Evolutionary conservation across 2,113 vertebrate genomes (phyloP).

Genomic region (Halichoeres trimaculatus): DNA sequence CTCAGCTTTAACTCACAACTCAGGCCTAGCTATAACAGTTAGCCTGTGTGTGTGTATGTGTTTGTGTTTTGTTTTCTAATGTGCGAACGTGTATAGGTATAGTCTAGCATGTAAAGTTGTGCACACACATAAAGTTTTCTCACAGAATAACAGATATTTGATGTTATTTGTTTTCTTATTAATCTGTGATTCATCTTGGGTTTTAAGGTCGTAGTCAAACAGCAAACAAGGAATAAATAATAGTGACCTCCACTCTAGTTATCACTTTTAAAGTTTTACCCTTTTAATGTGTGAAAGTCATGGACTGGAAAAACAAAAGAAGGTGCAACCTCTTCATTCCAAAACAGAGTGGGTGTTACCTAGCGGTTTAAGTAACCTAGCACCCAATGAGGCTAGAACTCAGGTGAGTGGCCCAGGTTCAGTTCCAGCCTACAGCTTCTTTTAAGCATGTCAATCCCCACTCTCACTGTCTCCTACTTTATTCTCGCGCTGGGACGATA

Average conservation of each 20-base stretch:
- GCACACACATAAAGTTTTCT: neutral
- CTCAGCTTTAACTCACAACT: conserved; percentile 62
- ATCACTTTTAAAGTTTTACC: neutral
- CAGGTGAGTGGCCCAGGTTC: too few relatives aligned
- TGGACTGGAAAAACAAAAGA: too few relatives aligned
- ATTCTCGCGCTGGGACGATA: too few relatives aligned
- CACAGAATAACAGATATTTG: conserved; percentile 12
- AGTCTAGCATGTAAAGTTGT: neutral
- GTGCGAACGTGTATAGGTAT: neutral
- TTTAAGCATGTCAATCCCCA: too few relatives aligned
- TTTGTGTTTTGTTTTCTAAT: neutral
- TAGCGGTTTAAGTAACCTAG: too few relatives aligned
- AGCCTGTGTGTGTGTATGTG: conserved; percentile 11
- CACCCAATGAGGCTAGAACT: too few relatives aligned
- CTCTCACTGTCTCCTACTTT: too few relatives aligned
- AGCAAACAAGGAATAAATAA: neutral
- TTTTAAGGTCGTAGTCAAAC: neutral
- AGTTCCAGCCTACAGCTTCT: too few relatives aligned
- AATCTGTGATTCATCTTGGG: conserved; percentile 13
- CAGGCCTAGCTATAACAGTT: conserved; percentile 44
- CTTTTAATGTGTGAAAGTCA: too few relatives aligned
- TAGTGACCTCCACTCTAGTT: neutral
- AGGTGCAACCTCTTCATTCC: too few relatives aligned
- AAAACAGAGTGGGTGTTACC: too few relatives aligned
- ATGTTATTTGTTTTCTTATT: neutral